phyloP scores from a whole-genome alignment of 2,888 invertebrate species.

The Catocala fraxini region DNA sequence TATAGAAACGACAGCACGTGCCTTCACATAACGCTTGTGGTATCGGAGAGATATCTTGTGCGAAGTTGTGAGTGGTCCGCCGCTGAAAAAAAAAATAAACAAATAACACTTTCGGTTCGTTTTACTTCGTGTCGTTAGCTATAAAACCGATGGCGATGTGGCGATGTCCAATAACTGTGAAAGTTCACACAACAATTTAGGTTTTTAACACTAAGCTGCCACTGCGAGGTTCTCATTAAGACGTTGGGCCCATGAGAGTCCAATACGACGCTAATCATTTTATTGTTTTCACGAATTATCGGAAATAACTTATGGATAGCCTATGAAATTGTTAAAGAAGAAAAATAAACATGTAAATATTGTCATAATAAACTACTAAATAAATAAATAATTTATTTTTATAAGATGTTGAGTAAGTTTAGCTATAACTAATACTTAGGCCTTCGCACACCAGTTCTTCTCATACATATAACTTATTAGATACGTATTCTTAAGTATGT shows the following conservation, averaged over 20 bases:
- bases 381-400: constrained; percentile 1
- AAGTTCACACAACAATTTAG: constrained; percentile 87
- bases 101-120: constrained; percentile 60
- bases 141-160: constrained; percentile 63
- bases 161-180: constrained; percentile 78
- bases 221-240: constrained; percentile 78
- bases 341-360: constrained; percentile 22
- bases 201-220: constrained; percentile 82
- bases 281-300: constrained; percentile 73
- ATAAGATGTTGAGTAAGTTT: not conserved
- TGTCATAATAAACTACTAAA: constrained; percentile 6
- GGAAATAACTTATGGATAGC: constrained; percentile 52
- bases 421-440: not conserved
- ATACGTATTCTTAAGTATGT: too few relatives aligned
- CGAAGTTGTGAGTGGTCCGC: constrained; percentile 9
- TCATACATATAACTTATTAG: constrained; percentile 5
- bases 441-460: not conserved
- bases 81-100: constrained; percentile 55
- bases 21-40: constrained; percentile 67
- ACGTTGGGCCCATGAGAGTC: constrained; percentile 54
- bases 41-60: constrained; percentile 60
- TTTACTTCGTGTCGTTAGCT: constrained; percentile 60
- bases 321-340: constrained; percentile 41
- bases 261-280: constrained; percentile 79
- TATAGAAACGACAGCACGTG: constrained; percentile 66